Conservation (phyloP, 2,888 invertebrate genomes). For the Xestia xanthographa region DNA sequence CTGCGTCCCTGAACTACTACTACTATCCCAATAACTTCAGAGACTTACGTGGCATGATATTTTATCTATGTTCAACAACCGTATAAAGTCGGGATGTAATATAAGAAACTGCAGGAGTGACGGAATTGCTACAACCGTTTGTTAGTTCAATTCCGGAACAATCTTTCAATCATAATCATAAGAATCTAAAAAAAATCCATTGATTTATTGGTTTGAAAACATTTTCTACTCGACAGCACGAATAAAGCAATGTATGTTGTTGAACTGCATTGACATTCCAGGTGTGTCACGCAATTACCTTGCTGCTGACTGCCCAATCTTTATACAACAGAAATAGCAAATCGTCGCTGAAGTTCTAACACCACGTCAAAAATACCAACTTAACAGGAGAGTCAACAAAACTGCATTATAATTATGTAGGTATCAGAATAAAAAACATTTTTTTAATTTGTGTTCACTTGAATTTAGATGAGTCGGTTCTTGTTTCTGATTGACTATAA, state of each 20-base stretch:
- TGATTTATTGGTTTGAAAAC: not conserved
- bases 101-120: not conserved
- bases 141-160: not conserved
- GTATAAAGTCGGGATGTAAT: not conserved
- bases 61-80: not conserved
- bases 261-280: not conserved
- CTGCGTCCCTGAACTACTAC: slow-evolving; percentile 13
- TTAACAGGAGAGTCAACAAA: no score
- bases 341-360: no score
- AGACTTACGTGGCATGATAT: slow-evolving; percentile 6
- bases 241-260: not conserved
- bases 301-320: not conserved
- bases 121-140: not conserved
- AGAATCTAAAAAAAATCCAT: not conserved
- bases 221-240: not conserved
- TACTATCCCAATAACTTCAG: slow-evolving; percentile 22
- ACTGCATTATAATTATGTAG: no score
- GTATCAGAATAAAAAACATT: no score
- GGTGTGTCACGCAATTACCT: not conserved
- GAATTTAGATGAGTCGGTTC: no score
- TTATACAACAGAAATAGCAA: not conserved
- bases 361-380: no score
- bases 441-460: no score
- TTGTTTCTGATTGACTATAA: no score
- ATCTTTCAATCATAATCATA: not conserved